Evolutionary conservation across 2,113 vertebrate genomes (phyloP).

Genomic region (Odobenus rosmarus): DNA sequence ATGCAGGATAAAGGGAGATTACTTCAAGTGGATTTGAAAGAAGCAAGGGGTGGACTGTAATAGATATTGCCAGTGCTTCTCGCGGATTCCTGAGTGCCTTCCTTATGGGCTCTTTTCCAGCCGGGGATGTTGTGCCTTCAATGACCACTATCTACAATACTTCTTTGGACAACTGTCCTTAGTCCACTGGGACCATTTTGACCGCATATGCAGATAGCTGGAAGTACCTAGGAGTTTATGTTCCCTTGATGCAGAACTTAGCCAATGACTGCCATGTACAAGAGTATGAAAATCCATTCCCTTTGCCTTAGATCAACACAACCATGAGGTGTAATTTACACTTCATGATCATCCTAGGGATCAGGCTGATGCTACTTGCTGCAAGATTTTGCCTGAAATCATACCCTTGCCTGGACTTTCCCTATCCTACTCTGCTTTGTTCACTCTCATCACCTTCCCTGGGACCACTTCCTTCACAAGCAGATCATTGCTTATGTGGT

Average conservation of each 20-base stretch:
- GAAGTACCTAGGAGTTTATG: no score
- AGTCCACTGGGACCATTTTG: background rate
- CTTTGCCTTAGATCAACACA: background rate
- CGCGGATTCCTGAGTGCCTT: background rate
- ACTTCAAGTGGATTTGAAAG: background rate
- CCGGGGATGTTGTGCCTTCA: background rate
- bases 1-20: background rate
- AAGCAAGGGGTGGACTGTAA: background rate
- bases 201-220: background rate
- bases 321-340: background rate
- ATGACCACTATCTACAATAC: background rate
- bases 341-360: background rate
- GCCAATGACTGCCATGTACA: background rate
- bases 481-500: background rate
- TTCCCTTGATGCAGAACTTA: background rate
- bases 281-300: background rate
- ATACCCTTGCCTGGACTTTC: background rate
- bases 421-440: accelerated
- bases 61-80: background rate
- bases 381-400: background rate
- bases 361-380: no score
- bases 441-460: background rate
- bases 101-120: accelerated
- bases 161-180: background rate
- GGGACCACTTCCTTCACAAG: background rate